Evolutionary conservation across 2,797 vertebrate species (phyloP).

Genomic region (Sebastes cheni): DNA sequence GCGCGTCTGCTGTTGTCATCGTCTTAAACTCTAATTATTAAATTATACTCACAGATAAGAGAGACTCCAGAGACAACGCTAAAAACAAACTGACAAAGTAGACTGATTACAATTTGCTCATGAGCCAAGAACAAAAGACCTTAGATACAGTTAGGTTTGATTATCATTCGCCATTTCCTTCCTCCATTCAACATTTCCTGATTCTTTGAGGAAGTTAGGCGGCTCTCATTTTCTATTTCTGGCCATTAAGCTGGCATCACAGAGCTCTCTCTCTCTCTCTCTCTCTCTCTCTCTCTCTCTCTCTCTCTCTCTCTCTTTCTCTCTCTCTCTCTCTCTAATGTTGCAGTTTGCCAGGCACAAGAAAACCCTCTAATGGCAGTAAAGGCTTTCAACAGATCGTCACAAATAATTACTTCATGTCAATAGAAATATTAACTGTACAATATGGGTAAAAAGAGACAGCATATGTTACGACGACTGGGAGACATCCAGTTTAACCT

Average conservation of each 20-base stretch:
- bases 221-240: slow-evolving; percentile 56
- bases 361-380: background rate
- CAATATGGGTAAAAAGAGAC: background rate
- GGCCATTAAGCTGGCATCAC: slow-evolving; percentile 8
- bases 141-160: slow-evolving; percentile 39
- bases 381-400: background rate
- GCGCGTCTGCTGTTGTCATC: background rate
- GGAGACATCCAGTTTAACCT: slow-evolving; percentile 4
- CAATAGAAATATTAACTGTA: background rate
- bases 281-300: background rate
- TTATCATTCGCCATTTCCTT: slow-evolving; percentile 56
- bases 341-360: background rate
- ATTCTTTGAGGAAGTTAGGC: slow-evolving; percentile 50
- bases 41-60: background rate
- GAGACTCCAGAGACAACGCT: background rate
- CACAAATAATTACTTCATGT: background rate
- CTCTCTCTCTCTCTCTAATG: background rate
- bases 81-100: slow-evolving; percentile 16
- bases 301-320: background rate
- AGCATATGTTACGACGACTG: background rate
- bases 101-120: slow-evolving; percentile 16
- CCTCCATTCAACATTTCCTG: slow-evolving; percentile 58
- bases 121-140: slow-evolving; percentile 53
- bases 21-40: background rate
- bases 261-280: background rate